Conservation (phyloP, 2,888 invertebrate species). For the Chalcis sispes region DNA sequence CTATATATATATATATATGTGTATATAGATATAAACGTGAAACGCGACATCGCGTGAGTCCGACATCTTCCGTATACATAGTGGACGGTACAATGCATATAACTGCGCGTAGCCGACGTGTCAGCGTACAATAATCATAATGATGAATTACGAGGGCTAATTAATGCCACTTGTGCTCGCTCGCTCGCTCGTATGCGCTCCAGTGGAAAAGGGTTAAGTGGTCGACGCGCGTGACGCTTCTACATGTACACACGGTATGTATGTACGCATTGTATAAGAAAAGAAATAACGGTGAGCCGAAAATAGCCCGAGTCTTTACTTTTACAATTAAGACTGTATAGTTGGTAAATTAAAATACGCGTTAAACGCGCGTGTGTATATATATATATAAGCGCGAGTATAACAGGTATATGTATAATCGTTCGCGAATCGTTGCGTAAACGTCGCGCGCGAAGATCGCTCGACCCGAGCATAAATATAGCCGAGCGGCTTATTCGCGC, state of each 20-base stretch:
- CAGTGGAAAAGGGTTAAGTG: not conserved
- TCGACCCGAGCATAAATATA: not conserved
- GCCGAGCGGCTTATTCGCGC: not conserved
- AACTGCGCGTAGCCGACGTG: too few relatives aligned
- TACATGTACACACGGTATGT: not conserved
- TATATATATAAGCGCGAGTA: not conserved
- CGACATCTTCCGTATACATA: too few relatives aligned
- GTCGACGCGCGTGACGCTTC: slow-evolving; percentile 1
- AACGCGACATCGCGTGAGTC: too few relatives aligned
- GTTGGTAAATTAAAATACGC: too few relatives aligned
- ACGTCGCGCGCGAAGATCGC: not conserved
- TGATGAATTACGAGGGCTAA: slow-evolving; percentile 27
- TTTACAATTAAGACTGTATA: too few relatives aligned
- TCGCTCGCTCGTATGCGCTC: not conserved
- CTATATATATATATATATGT: too few relatives aligned
- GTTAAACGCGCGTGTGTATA: not conserved
- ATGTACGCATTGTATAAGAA: too few relatives aligned
- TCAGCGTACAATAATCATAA: slow-evolving; percentile 23
- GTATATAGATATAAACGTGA: too few relatives aligned
- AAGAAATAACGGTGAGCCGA: not conserved
- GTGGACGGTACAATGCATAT: too few relatives aligned
- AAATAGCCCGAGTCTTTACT: too few relatives aligned
- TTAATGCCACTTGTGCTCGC: slow-evolving; percentile 28
- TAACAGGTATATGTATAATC: too few relatives aligned
- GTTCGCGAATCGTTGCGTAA: too few relatives aligned